Conservation (phyloP, 2,113 vertebrate genomes). For the Alethe castanea region DNA sequence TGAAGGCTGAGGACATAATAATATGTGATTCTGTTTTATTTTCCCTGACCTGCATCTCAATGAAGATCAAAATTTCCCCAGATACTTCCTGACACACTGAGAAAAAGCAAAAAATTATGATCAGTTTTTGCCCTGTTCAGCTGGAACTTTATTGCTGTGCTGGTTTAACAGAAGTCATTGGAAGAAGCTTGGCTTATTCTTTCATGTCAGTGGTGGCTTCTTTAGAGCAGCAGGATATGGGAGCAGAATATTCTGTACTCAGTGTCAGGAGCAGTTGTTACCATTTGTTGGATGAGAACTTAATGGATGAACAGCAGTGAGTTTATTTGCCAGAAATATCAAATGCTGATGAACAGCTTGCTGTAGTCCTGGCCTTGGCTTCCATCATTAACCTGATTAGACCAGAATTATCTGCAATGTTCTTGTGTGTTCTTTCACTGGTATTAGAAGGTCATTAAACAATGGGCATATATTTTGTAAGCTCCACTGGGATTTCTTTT, state of each 20-base stretch:
- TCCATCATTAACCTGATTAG: constrained; percentile 43
- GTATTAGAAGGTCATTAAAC: constrained; percentile 54
- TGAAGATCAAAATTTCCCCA: background rate
- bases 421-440: constrained; percentile 42
- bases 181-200: background rate
- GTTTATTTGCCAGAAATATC: constrained; percentile 58
- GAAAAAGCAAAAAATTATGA: background rate
- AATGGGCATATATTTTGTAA: background rate
- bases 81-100: background rate
- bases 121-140: background rate
- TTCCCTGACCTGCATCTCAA: background rate
- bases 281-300: constrained; percentile 29
- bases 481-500: background rate
- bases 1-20: background rate
- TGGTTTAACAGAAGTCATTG: background rate
- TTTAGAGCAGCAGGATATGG: background rate
- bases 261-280: background rate
- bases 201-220: background rate
- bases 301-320: constrained; percentile 37
- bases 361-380: constrained; percentile 40
- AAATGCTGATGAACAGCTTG: constrained; percentile 61
- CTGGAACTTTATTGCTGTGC: background rate
- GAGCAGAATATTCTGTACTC: constrained; percentile 14
- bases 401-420: constrained; percentile 21
- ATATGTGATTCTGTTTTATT: background rate